Evolutionary conservation across 2,888 invertebrate species (phyloP).

Genomic region (Acanthococcus lagerstroemiae): DNA sequence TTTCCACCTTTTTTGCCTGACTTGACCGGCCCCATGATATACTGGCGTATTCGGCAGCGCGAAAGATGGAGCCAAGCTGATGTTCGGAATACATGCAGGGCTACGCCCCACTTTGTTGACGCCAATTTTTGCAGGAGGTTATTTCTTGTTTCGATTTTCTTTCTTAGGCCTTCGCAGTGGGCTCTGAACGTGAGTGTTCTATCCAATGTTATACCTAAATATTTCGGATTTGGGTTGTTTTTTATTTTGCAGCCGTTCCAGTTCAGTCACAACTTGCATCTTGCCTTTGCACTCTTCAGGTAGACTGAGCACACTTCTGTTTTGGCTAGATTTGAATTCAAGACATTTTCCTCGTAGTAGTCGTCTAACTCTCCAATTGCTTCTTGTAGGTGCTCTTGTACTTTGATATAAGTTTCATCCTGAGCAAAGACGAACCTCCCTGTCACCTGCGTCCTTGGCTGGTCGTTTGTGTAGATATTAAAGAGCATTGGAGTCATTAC

Average conservation of each 20-base stretch:
- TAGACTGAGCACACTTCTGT: slow-evolving; percentile 26
- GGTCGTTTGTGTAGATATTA: slow-evolving; percentile 24
- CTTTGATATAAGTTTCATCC: slow-evolving; percentile 5
- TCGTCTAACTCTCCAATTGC: slow-evolving; percentile 5
- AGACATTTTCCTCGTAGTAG: slow-evolving; percentile 9
- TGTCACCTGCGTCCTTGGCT: background rate
- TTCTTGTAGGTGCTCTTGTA: slow-evolving; percentile 4
- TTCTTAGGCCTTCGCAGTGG: slow-evolving; percentile 32
- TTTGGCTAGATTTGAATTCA: slow-evolving; percentile 26
- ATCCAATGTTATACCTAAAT: slow-evolving; percentile 34
- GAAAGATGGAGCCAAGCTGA: slow-evolving; percentile 22
- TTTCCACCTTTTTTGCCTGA: background rate
- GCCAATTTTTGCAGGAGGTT: slow-evolving; percentile 33
- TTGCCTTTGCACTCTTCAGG: slow-evolving; percentile 29
- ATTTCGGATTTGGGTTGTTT: slow-evolving; percentile 31
- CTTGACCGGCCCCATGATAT: too few species aligned
- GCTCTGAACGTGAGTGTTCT: slow-evolving; percentile 33
- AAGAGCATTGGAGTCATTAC: slow-evolving; percentile 5
- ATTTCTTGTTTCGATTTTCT: slow-evolving; percentile 32
- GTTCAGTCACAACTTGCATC: slow-evolving; percentile 28
- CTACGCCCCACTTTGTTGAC: slow-evolving; percentile 29
- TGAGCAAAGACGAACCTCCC: slow-evolving; percentile 11
- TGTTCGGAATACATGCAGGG: slow-evolving; percentile 26
- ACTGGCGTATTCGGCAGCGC: too few species aligned
- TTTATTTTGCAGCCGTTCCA: slow-evolving; percentile 27